These are phyloP conservation scores for Volucella zonaria DNA, from an alignment of 2,888 invertebrate species.

Conservation along the genomic window DNA sequence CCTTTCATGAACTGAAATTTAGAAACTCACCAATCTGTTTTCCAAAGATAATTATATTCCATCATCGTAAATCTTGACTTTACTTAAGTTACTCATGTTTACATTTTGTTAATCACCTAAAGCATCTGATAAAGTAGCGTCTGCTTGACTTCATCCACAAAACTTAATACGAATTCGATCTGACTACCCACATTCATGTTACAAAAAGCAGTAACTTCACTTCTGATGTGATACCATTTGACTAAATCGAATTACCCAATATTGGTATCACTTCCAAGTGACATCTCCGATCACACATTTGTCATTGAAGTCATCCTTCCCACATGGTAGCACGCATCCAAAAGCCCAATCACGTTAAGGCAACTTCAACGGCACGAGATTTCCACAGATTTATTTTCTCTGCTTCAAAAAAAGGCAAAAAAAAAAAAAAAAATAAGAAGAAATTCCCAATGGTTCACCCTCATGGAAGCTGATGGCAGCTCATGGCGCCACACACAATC, in stretches of 20 bases:
- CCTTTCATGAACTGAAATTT: too few species aligned
- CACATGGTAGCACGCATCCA: slow-evolving; percentile 34
- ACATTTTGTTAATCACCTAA: too few species aligned
- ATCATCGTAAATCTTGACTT: too few species aligned
- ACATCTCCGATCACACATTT: slow-evolving; percentile 64
- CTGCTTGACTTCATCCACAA: not conserved
- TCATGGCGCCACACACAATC: slow-evolving; percentile 39
- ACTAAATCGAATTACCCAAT: slow-evolving; percentile 69
- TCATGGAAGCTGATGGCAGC: slow-evolving; percentile 1
- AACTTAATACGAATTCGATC: slow-evolving; percentile 1
- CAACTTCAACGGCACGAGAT: slow-evolving; percentile 64
- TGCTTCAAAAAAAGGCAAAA: not conserved
- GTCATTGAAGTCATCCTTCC: slow-evolving; percentile 47
- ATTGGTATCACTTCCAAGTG: slow-evolving; percentile 70
- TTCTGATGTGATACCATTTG: slow-evolving; percentile 68
- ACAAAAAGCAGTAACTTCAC: slow-evolving; percentile 49
- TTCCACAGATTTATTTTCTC: slow-evolving; percentile 61
- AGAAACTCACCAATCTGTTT: too few species aligned
- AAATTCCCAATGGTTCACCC: slow-evolving; percentile 53
- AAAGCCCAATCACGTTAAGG: slow-evolving; percentile 64
- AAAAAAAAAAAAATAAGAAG: slow-evolving; percentile 10
- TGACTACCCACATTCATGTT: not conserved
- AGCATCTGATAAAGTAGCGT: too few species aligned
- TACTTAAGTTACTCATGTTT: too few species aligned
- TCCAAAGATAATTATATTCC: too few species aligned